phyloP scores from a whole-genome alignment of 2,113 vertebrate species.

The Peromyscus maniculatus region DNA sequence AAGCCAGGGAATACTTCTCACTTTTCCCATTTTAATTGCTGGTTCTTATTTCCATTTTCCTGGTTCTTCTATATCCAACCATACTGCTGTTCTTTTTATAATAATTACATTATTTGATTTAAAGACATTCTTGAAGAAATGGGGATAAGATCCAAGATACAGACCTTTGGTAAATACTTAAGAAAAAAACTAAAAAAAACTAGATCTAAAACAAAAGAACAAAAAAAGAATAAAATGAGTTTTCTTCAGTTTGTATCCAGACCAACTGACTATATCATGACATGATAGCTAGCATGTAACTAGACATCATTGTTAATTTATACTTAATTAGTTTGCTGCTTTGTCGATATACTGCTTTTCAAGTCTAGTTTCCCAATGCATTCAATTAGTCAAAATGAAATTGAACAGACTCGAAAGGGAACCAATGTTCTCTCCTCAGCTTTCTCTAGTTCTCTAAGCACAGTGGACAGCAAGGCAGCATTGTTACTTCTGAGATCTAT shows the following conservation, averaged over 20 bases:
- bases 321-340: conserved; percentile 21
- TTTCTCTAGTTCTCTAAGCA: conserved; percentile 34
- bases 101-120: conserved; percentile 19
- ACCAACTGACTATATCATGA: not conserved
- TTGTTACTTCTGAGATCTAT: conserved; percentile 46
- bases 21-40: not conserved
- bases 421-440: not conserved
- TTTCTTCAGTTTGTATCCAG: conserved; percentile 13
- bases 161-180: conserved; percentile 48
- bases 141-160: not conserved
- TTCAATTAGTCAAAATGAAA: conserved; percentile 45
- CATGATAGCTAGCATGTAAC: not conserved
- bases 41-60: not conserved
- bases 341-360: conserved; percentile 6
- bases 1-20: too few species aligned
- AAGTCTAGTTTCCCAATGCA: not conserved
- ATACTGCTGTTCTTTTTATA: not conserved
- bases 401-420: conserved; percentile 40
- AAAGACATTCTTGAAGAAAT: conserved; percentile 41
- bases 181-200: conserved; percentile 44
- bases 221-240: not conserved
- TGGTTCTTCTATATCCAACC: not conserved
- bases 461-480: conserved; percentile 15
- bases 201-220: not conserved
- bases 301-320: not conserved